Conservation (phyloP, 1,140 invertebrate genomes). For the Sycophaga agraensis region DNA sequence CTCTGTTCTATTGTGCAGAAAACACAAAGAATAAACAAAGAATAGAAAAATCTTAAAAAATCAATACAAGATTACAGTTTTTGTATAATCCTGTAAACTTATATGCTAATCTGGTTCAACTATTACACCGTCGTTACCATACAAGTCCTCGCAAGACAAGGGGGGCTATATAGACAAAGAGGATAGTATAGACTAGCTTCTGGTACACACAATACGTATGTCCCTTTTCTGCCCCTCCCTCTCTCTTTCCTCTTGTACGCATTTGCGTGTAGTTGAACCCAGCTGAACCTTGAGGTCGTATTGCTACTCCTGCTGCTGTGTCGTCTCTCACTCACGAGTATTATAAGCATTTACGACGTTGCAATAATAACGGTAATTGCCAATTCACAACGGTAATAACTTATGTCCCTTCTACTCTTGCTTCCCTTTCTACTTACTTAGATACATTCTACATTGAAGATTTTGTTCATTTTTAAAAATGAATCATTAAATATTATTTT, state of each 20-base stretch:
- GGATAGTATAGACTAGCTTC: conserved; percentile 8
- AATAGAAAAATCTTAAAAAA: no score
- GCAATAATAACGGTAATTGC: conserved; percentile 49
- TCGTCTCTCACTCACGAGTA: not conserved
- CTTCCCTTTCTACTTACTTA: no score
- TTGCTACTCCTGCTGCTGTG: not conserved
- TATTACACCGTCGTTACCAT: conserved; percentile 31
- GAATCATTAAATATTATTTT: no score
- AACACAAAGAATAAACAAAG: no score
- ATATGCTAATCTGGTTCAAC: conserved; percentile 32
- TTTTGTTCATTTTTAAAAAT: no score
- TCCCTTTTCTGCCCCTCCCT: conserved; percentile 26
- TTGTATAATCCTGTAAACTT: no score
- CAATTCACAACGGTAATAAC: conserved; percentile 49
- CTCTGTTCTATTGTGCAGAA: no score
- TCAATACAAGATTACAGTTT: no score
- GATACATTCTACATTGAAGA: no score
- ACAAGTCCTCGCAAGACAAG: not conserved
- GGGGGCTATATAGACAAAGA: not conserved
- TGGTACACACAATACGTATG: not conserved
- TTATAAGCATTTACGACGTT: conserved; percentile 25
- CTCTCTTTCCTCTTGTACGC: conserved; percentile 32
- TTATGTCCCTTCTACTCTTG: conserved; percentile 16
- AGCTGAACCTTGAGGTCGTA: conserved; percentile 35
- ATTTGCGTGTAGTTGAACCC: not conserved